Conservation (phyloP, 2,888 invertebrate genomes). For the Hirtodrosophila alboralis region DNA sequence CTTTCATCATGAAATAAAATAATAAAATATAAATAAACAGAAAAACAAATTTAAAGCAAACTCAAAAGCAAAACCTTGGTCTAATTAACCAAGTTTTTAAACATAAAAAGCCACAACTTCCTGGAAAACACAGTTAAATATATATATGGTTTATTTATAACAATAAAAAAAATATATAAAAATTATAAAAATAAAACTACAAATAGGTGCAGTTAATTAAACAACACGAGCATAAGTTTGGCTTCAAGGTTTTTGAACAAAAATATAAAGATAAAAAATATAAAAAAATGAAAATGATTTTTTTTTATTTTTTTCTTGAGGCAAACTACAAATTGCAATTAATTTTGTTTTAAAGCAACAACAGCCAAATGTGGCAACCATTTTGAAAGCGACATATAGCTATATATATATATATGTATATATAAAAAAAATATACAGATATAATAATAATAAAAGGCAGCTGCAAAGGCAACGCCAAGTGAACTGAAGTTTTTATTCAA, state of each 20-base stretch:
- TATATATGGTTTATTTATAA: not conserved
- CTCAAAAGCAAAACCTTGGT: too few species aligned
- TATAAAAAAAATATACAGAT: constrained; percentile 2
- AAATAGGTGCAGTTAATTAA: constrained; percentile 64
- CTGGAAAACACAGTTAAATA: constrained; percentile 29
- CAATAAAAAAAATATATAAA: constrained; percentile 8
- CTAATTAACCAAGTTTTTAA: too few species aligned
- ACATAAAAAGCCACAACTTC: constrained; percentile 28
- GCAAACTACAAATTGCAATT: constrained; percentile 67
- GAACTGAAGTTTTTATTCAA: constrained; percentile 76
- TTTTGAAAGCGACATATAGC: constrained; percentile 60
- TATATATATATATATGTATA: constrained; percentile 9
- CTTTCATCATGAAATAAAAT: too few species aligned
- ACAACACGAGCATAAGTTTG: constrained; percentile 18
- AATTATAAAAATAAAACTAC: constrained; percentile 5
- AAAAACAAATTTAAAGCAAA: too few species aligned
- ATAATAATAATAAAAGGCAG: constrained; percentile 58
- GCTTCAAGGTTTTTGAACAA: constrained; percentile 50
- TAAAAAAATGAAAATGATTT: constrained; percentile 3
- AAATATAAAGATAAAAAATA: constrained; percentile 22
- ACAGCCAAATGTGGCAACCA: constrained; percentile 55
- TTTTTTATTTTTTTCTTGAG: constrained; percentile 7
- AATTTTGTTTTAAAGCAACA: constrained; percentile 57
- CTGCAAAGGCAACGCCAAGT: constrained; percentile 58
- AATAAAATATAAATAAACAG: too few species aligned